Evolutionary conservation across 2,797 vertebrate species (phyloP).

Genomic region (Phoebastria nigripes): DNA sequence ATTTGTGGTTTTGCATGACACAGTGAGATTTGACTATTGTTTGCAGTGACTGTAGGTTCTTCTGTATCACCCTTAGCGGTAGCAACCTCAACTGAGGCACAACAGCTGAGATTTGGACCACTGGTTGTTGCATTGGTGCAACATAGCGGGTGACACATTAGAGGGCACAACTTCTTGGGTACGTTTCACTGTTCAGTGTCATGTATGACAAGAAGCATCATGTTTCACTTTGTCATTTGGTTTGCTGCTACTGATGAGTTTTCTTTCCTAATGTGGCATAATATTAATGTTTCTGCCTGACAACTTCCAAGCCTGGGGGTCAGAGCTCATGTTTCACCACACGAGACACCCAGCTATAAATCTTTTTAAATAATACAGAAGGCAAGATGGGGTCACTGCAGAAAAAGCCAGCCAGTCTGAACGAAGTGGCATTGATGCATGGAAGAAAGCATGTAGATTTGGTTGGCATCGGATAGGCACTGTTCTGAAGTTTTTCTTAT

Average conservation of each 20-base stretch:
- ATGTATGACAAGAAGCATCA: conserved; percentile 40
- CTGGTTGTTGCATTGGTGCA: not conserved
- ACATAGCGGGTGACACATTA: not conserved
- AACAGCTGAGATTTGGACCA: not conserved
- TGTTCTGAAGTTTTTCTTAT: not conserved
- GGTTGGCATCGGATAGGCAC: conserved; percentile 45
- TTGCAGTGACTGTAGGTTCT: not conserved
- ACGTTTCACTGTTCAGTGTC: conserved; percentile 28
- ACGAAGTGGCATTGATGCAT: conserved; percentile 87
- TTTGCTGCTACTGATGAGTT: conserved; percentile 67
- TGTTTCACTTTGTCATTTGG: conserved; percentile 56
- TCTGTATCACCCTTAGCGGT: not conserved
- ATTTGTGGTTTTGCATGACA: not conserved
- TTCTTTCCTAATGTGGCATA: conserved; percentile 74
- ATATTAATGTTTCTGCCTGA: conserved; percentile 91
- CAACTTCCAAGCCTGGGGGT: conserved; percentile 83
- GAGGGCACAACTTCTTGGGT: conserved; percentile 26
- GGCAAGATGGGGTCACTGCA: conserved; percentile 86
- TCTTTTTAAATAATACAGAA: conserved; percentile 94
- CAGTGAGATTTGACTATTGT: not conserved
- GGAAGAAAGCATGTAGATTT: conserved; percentile 48
- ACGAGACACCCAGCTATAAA: conserved; percentile 89
- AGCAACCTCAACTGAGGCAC: not conserved
- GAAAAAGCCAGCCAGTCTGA: conserved; percentile 91
- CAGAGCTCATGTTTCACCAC: conserved; percentile 89